Evolutionary conservation across 1,140 invertebrate species (phyloP).

Genomic region (Leguminivora glycinivorella): DNA sequence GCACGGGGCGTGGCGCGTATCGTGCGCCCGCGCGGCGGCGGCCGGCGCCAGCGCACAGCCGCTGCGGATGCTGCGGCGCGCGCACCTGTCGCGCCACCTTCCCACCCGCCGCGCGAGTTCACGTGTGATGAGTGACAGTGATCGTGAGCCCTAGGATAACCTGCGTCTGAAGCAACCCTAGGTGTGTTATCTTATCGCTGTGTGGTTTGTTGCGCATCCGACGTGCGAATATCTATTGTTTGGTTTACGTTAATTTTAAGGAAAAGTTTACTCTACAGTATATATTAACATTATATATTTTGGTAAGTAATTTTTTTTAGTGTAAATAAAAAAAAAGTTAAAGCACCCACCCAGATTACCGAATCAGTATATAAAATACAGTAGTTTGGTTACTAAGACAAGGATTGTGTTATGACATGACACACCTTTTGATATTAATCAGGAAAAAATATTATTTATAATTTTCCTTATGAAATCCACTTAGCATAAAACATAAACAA

Average conservation of each 20-base stretch:
- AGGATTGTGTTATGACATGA: too few species aligned
- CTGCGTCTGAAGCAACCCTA: constrained; percentile 61
- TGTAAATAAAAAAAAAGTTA: background rate
- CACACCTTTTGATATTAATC: background rate
- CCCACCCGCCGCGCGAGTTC: constrained; percentile 21
- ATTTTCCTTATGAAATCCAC: constrained; percentile 25
- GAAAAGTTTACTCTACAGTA: constrained; percentile 22
- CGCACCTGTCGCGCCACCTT: constrained; percentile 32
- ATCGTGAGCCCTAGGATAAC: constrained; percentile 39
- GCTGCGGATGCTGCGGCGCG: constrained; percentile 66
- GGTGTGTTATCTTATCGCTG: constrained; percentile 65
- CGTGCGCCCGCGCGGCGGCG: constrained; percentile 38
- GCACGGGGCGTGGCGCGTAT: constrained; percentile 61
- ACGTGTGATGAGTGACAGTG: constrained; percentile 61
- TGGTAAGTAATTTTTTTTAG: background rate
- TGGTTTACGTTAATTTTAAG: constrained; percentile 32
- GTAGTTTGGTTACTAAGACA: background rate
- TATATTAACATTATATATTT: background rate
- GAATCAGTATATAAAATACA: background rate
- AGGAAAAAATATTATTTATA: background rate
- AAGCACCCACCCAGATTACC: background rate
- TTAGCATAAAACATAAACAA: constrained; percentile 12
- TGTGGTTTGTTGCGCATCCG: constrained; percentile 56
- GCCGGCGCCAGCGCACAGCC: constrained; percentile 53
- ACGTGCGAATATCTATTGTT: constrained; percentile 44